Evolutionary conservation across 2,888 invertebrate species (phyloP).

Genomic region (Drosophila niveifrons): DNA sequence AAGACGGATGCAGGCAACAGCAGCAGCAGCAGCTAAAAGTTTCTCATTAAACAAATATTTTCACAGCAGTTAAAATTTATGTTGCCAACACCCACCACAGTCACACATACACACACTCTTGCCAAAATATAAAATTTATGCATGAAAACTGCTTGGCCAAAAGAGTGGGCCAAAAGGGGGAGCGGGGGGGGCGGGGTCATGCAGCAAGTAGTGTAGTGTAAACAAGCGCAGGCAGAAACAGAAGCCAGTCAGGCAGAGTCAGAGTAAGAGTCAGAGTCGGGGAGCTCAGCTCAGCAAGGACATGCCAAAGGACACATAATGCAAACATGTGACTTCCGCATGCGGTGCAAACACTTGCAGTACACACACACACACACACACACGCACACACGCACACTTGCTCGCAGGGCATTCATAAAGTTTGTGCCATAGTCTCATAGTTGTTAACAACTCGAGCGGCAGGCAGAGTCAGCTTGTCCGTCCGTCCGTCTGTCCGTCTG

Average conservation of each 20-base stretch:
- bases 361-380: slow-evolving; percentile 40
- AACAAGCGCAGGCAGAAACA: slow-evolving; percentile 55
- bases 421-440: slow-evolving; percentile 78
- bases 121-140: slow-evolving; percentile 72
- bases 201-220: slow-evolving; percentile 72
- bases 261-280: slow-evolving; percentile 9
- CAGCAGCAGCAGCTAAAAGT: slow-evolving; percentile 73
- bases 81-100: slow-evolving; percentile 52
- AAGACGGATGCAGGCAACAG: slow-evolving; percentile 44
- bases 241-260: slow-evolving; percentile 35
- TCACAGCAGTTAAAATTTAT: slow-evolving; percentile 81
- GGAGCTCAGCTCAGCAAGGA: slow-evolving; percentile 66
- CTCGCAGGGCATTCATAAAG: slow-evolving; percentile 73
- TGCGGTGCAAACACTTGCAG: slow-evolving; percentile 81
- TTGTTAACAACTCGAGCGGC: slow-evolving; percentile 80
- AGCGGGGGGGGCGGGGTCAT: slow-evolving; percentile 42
- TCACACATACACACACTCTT: slow-evolving; percentile 22
- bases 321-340: slow-evolving; percentile 82
- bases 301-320: slow-evolving; percentile 82
- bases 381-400: slow-evolving; percentile 36
- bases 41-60: slow-evolving; percentile 83
- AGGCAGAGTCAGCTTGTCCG: slow-evolving; percentile 40
- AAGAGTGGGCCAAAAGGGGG: neutral
- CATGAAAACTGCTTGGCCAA: slow-evolving; percentile 41
- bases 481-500: slow-evolving; percentile 26